A percentile compares a stretch with the other conserved stretches of the same genome.
phyloP scores from a whole-genome alignment of 2,797 vertebrate genomes.

The Chaetodon trifasciatus region DNA sequence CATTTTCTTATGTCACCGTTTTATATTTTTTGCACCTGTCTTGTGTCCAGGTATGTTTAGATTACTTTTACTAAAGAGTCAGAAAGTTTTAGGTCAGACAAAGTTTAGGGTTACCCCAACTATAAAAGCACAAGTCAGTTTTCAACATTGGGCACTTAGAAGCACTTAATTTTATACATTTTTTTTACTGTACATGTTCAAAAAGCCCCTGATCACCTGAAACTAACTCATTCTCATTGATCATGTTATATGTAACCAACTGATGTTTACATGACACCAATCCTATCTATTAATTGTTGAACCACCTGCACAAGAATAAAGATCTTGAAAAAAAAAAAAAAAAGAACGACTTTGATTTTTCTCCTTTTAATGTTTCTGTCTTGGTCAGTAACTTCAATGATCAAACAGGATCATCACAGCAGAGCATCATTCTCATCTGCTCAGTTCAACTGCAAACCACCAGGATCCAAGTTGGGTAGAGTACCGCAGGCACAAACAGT shows the following conservation, averaged over 20 bases:
- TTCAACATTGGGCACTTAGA: slow-evolving; percentile 27
- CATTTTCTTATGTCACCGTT: slow-evolving; percentile 48
- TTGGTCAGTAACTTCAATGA: slow-evolving; percentile 46
- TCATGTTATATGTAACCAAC: slow-evolving; percentile 67
- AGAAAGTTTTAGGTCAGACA: slow-evolving; percentile 14
- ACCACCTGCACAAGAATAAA: slow-evolving; percentile 89
- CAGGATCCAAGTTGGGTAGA: slow-evolving; percentile 53
- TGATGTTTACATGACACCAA: slow-evolving; percentile 81
- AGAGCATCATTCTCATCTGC: slow-evolving; percentile 37
- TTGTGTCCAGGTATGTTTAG: slow-evolving; percentile 36
- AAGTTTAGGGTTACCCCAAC: slow-evolving; percentile 21
- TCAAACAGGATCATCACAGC: slow-evolving; percentile 25
- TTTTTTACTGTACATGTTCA: slow-evolving; percentile 50
- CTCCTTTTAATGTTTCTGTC: slow-evolving; percentile 68
- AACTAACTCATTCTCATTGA: slow-evolving; percentile 53
- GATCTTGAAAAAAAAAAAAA: slow-evolving; percentile 60
- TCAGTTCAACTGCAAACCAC: slow-evolving; percentile 63
- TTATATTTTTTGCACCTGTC: slow-evolving; percentile 58
- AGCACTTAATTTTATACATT: slow-evolving; percentile 4
- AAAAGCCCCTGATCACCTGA: slow-evolving; percentile 35
- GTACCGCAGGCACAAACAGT: slow-evolving; percentile 73
- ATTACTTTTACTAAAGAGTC: slow-evolving; percentile 12
- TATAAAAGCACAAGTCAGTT: slow-evolving; percentile 28
- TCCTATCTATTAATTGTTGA: slow-evolving; percentile 78
- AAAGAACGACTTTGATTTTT: slow-evolving; percentile 20